Percentiles rank a stretch among this genome's conserved stretches.
Conservation (phyloP, 2,797 vertebrate species). For the Acanthiza pusilla region DNA sequence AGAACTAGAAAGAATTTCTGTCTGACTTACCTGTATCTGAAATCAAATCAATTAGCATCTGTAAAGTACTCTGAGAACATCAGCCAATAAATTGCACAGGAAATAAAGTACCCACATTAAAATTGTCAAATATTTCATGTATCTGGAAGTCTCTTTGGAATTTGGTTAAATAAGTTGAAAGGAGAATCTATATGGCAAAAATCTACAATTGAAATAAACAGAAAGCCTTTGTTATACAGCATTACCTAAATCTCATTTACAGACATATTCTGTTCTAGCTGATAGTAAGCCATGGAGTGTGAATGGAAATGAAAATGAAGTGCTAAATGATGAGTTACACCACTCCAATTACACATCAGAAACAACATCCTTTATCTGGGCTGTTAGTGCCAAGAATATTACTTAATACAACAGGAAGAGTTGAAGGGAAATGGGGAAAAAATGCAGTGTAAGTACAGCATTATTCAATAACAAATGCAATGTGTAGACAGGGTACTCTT, state of each 20-base stretch:
- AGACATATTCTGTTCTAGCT: conserved; percentile 24
- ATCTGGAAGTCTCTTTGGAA: background rate
- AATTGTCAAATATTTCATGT: background rate
- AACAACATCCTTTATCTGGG: conserved; percentile 64
- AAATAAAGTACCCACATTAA: background rate
- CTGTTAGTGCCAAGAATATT: conserved; percentile 53
- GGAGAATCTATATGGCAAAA: conserved; percentile 4
- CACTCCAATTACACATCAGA: conserved; percentile 37
- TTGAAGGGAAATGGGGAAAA: conserved; percentile 44
- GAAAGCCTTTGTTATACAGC: conserved; percentile 5
- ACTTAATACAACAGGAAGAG: conserved; percentile 55
- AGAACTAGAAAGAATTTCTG: background rate
- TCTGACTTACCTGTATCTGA: background rate
- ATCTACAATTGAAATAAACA: conserved; percentile 2
- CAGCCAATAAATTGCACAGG: background rate
- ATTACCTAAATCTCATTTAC: conserved; percentile 44
- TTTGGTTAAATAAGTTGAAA: background rate
- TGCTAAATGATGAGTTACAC: conserved; percentile 55
- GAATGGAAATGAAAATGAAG: conserved; percentile 58
- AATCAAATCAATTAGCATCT: background rate
- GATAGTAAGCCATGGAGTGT: conserved; percentile 35
- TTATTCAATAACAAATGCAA: conserved; percentile 14
- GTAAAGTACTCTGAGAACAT: background rate
- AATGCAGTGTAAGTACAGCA: conserved; percentile 7
- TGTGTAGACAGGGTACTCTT: background rate